phyloP scores from a whole-genome alignment of 2,113 vertebrate genomes.

The Caranx melampygus region DNA sequence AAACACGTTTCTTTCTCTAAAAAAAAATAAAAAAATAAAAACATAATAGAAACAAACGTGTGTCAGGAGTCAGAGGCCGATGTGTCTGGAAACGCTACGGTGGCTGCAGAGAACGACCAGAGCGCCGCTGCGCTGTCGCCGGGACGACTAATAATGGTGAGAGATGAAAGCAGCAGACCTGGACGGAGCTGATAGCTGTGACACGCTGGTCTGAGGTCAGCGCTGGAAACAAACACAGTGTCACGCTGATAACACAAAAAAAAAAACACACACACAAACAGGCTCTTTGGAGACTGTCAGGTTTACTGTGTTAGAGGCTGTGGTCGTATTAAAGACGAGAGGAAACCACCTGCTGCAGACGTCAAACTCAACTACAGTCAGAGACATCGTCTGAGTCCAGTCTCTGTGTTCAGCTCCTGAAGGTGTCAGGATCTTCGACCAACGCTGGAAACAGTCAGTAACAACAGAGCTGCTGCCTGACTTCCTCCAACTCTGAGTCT shows the following conservation, averaged over 20 bases:
- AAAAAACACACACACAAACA: not conserved
- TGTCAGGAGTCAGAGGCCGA: constrained; percentile 22
- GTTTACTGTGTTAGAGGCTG: not conserved
- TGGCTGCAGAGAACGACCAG: constrained; percentile 3
- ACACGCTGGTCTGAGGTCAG: constrained; percentile 30
- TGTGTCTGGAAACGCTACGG: constrained; percentile 16
- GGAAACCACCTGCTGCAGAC: no score
- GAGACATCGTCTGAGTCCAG: no score
- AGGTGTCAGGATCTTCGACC: no score
- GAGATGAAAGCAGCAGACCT: constrained; percentile 29
- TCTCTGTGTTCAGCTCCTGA: no score
- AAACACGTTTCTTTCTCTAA: constrained; percentile 17
- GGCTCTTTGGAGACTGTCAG: not conserved
- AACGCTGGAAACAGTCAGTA: no score
- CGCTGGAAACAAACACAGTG: not conserved
- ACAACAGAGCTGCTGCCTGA: no score
- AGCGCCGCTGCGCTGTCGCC: not conserved
- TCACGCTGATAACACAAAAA: not conserved
- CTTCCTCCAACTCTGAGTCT: no score
- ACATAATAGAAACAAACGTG: not conserved
- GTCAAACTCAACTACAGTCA: no score
- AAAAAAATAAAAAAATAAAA: not conserved
- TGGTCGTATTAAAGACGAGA: no score
- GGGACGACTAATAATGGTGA: constrained; percentile 18
- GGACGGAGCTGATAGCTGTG: constrained; percentile 26